Conservation (phyloP, 1,140 invertebrate genomes). For the Anagrus nilaparvatae region DNA sequence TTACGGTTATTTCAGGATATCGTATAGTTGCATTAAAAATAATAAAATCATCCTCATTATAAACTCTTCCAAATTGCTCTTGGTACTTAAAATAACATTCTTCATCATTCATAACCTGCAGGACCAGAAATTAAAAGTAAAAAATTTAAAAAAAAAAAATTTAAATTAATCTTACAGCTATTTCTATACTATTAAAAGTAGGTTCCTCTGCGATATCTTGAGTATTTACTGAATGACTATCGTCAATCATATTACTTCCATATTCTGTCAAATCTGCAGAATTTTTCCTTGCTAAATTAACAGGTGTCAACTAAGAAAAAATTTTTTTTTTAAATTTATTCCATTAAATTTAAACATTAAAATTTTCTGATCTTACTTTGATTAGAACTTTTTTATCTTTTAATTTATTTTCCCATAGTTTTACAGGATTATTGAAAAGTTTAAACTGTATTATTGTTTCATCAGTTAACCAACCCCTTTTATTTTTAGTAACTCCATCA, state of each 20-base stretch:
- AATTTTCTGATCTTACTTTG: conserved; percentile 45
- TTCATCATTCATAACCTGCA: conserved; percentile 53
- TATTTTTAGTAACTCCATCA: conserved; percentile 52
- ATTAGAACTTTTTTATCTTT: conserved; percentile 57
- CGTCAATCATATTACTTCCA: conserved; percentile 38
- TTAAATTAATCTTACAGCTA: conserved; percentile 36
- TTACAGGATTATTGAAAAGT: conserved; percentile 72
- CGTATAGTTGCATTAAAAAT: conserved; percentile 72
- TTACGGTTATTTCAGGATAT: conserved; percentile 60
- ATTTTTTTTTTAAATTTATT: conserved; percentile 20
- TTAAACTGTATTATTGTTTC: conserved; percentile 83
- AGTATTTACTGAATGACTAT: conserved; percentile 47
- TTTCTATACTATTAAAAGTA: conserved; percentile 44
- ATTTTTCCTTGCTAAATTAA: conserved; percentile 55
- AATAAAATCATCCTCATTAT: conserved; percentile 63
- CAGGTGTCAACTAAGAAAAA: conserved; percentile 57
- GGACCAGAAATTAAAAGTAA: too few species aligned
- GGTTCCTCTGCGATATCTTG: conserved; percentile 43
- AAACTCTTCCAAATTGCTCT: conserved; percentile 72
- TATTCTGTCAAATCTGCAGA: conserved; percentile 38
- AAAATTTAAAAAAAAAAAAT: too few species aligned
- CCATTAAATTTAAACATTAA: not conserved
- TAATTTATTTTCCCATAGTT: conserved; percentile 70
- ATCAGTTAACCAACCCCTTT: conserved; percentile 78
- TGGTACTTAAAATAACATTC: conserved; percentile 58